Conservation (phyloP, 2,888 invertebrate species). For the Torymus aiolomorphi region DNA sequence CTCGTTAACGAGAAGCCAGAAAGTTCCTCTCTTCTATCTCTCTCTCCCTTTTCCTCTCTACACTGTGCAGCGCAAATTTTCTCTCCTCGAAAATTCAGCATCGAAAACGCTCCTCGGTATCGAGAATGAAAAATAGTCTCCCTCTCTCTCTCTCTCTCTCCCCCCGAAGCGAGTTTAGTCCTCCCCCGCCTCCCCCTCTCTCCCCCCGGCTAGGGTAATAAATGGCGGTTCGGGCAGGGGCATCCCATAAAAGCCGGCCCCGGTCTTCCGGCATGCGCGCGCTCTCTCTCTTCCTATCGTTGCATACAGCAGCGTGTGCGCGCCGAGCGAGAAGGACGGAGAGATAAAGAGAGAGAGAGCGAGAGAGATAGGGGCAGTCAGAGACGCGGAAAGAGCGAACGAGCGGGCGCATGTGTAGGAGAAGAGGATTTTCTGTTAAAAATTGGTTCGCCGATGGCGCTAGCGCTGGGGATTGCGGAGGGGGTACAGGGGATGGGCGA, state of each 20-base stretch:
- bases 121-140: slow-evolving; percentile 54
- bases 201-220: slow-evolving; percentile 39
- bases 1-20: slow-evolving; percentile 26
- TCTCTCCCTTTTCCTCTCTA: background rate
- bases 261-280: slow-evolving; percentile 24
- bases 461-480: no score
- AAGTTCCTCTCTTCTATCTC: slow-evolving; percentile 1
- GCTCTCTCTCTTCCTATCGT: slow-evolving; percentile 11
- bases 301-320: slow-evolving; percentile 19
- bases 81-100: slow-evolving; percentile 45
- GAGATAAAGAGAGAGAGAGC: slow-evolving; percentile 49
- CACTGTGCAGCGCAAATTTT: slow-evolving; percentile 11
- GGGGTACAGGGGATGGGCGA: background rate
- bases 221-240: slow-evolving; percentile 45
- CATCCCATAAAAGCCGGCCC: slow-evolving; percentile 43
- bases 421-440: slow-evolving; percentile 36
- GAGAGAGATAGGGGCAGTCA: slow-evolving; percentile 43
- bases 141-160: background rate
- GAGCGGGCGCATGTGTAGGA: slow-evolving; percentile 15
- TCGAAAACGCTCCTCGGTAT: slow-evolving; percentile 46
- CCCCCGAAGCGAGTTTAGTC: slow-evolving; percentile 40
- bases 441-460: slow-evolving; percentile 17
- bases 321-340: background rate
- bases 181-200: background rate
- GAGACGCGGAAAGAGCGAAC: slow-evolving; percentile 37